A percentile compares a stretch with the other conserved stretches of the same genome.
phyloP scores from a whole-genome alignment of 1,140 invertebrate genomes.

The Palaemon carinicauda region DNA sequence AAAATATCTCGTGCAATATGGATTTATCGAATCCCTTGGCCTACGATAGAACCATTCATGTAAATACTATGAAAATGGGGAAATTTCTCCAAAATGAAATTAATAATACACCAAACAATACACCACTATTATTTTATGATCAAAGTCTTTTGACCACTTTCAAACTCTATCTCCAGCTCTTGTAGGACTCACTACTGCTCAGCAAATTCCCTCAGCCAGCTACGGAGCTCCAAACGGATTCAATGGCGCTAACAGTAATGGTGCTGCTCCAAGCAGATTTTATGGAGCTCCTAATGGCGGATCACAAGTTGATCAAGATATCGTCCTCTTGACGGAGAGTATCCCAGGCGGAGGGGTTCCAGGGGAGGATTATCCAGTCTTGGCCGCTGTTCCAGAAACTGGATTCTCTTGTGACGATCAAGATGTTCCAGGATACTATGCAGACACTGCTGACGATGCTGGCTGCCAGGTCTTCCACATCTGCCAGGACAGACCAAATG shows the following conservation, averaged over 20 bases:
- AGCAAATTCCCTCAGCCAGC: not conserved
- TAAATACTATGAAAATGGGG: no score
- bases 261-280: not conserved
- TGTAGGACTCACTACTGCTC: not conserved
- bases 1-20: no score
- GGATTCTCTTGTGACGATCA: slow-evolving; percentile 1
- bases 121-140: no score
- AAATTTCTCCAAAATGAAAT: no score
- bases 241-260: not conserved
- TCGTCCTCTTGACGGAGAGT: not conserved
- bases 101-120: no score
- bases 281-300: not conserved
- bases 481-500: slow-evolving; percentile 17
- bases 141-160: no score
- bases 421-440: slow-evolving; percentile 25
- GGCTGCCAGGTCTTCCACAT: slow-evolving; percentile 45
- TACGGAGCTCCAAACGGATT: not conserved
- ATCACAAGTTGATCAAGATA: not conserved
- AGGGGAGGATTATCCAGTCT: slow-evolving; percentile 12
- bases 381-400: slow-evolving; percentile 4
- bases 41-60: no score
- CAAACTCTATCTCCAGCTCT: not conserved
- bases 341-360: slow-evolving; percentile 15
- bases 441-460: slow-evolving; percentile 9
- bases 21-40: no score